Evolutionary conservation across 2,888 invertebrate genomes (phyloP).

Genomic region (Diaphora mendica): DNA sequence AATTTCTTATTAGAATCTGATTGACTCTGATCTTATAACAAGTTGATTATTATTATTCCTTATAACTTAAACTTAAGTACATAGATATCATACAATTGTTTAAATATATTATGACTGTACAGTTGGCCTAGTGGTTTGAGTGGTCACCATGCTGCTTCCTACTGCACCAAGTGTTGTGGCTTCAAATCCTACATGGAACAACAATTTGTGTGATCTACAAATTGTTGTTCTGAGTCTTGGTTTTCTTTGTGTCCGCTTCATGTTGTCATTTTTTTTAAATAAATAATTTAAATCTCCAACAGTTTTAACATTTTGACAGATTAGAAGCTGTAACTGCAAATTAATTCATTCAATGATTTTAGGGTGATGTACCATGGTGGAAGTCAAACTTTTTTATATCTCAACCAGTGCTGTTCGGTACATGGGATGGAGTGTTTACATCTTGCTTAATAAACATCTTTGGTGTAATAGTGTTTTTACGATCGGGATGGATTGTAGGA

Average conservation of each 20-base stretch:
- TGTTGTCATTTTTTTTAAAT: no score
- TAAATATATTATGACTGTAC: no score
- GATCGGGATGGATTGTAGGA: conserved; percentile 99
- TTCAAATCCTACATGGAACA: no score
- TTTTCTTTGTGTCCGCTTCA: no score
- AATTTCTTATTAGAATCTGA: neutral
- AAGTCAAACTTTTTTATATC: conserved; percentile 98
- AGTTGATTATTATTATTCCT: neutral
- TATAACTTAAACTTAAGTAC: neutral
- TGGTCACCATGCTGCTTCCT: no score
- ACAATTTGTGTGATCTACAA: no score
- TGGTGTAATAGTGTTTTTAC: conserved; percentile 98
- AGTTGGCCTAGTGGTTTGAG: no score
- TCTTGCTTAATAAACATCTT: conserved; percentile 99
- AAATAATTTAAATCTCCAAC: no score
- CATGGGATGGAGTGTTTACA: conserved; percentile 99
- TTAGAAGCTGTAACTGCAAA: no score
- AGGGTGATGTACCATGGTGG: conserved; percentile 97
- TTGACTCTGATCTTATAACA: neutral
- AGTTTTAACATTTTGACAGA: neutral
- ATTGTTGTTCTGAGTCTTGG: no score
- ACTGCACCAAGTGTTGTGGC: no score
- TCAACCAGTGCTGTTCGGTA: conserved; percentile 97
- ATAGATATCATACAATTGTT: no score
- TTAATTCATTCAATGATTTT: conserved; percentile 43